Conservation (phyloP, 2,888 invertebrate genomes). For the Brachyptera risi region DNA sequence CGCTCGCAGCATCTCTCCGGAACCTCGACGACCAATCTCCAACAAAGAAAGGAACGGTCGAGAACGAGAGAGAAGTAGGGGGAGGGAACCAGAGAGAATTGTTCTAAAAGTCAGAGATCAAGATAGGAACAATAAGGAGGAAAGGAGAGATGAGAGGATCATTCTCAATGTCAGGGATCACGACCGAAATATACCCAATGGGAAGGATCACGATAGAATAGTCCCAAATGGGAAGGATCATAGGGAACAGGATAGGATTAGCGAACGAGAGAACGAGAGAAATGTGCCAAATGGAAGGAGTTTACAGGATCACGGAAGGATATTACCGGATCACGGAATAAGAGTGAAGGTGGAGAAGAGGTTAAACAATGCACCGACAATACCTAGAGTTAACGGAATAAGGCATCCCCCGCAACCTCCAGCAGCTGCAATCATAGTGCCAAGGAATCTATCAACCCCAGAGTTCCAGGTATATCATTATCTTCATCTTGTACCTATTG, state of each 20-base stretch:
- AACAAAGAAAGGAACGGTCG: not conserved
- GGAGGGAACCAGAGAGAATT: constrained; percentile 1
- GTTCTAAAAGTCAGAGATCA: not conserved
- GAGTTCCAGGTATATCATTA: constrained; percentile 46
- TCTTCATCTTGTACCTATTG: no score
- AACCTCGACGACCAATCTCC: constrained; percentile 40
- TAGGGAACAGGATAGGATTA: constrained; percentile 25
- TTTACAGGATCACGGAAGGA: not conserved
- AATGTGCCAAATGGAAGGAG: constrained; percentile 2
- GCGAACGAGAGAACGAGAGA: constrained; percentile 17
- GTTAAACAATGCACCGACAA: not conserved
- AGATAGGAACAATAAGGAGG: constrained; percentile 27
- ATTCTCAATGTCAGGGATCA: constrained; percentile 24
- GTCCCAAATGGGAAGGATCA: constrained; percentile 31
- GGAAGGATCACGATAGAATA: constrained; percentile 33
- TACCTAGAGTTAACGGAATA: constrained; percentile 1
- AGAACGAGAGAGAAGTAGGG: constrained; percentile 1
- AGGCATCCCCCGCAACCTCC: constrained; percentile 13
- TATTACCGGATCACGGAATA: not conserved
- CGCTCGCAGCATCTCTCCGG: constrained; percentile 44
- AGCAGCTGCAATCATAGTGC: constrained; percentile 36
- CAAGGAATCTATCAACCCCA: constrained; percentile 47
- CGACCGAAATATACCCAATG: constrained; percentile 31
- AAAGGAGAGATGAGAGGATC: constrained; percentile 1
- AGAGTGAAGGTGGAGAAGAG: constrained; percentile 9